phyloP scores from a whole-genome alignment of 2,797 vertebrate species.

The Hapalemur alaotrensis region DNA sequence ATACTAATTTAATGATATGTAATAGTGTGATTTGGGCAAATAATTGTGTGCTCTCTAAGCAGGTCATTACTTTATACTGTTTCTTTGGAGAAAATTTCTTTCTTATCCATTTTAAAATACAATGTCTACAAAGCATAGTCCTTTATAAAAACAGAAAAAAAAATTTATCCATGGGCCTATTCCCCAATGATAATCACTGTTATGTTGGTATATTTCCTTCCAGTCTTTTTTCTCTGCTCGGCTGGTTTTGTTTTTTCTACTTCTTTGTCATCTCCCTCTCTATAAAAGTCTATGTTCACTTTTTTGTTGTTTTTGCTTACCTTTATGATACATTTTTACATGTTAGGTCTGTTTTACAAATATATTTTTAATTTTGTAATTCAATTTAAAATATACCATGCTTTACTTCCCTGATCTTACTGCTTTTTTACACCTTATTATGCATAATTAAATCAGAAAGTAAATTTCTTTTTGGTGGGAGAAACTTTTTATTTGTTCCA shows the following conservation, averaged over 20 bases:
- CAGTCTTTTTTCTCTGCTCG: background rate
- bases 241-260: background rate
- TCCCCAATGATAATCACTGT: background rate
- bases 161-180: background rate
- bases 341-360: background rate
- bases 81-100: background rate
- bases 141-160: background rate
- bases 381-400: background rate
- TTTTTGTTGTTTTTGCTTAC: background rate
- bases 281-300: background rate
- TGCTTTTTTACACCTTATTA: background rate
- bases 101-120: constrained; percentile 6
- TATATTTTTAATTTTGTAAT: background rate
- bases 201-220: background rate
- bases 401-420: background rate
- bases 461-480: background rate
- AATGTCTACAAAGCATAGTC: background rate
- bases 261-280: background rate
- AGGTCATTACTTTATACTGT: background rate
- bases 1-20: background rate
- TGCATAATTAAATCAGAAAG: background rate
- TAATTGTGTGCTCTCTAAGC: background rate
- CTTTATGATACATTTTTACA: constrained; percentile 11
- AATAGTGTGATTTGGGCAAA: constrained; percentile 8
- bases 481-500: constrained; percentile 28